Conservation (phyloP, 2,113 vertebrate genomes). For the Esox niger region DNA sequence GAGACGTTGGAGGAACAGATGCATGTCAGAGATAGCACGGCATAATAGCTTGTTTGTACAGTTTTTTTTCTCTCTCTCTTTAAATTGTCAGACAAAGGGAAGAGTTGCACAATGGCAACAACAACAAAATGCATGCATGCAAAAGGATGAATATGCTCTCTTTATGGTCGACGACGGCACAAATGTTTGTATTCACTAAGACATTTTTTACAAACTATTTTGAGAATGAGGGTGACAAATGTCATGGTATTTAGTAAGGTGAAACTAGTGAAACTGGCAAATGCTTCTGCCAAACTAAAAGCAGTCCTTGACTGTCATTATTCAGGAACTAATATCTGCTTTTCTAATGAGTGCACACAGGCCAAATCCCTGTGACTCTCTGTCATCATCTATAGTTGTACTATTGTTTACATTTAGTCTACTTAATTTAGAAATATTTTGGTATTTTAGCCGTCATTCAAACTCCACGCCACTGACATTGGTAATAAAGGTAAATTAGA, state of each 20-base stretch:
- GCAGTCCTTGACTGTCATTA: conserved; percentile 51
- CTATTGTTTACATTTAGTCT: not conserved
- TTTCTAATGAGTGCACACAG: conserved; percentile 54
- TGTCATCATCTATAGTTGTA: conserved; percentile 16
- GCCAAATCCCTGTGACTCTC: conserved; percentile 34
- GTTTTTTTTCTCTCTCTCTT: conserved; percentile 20
- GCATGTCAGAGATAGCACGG: conserved; percentile 41
- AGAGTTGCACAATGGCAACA: conserved; percentile 7
- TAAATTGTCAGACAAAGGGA: conserved; percentile 31
- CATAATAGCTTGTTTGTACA: conserved; percentile 31
- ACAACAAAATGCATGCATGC: conserved; percentile 4
- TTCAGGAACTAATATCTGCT: conserved; percentile 62
- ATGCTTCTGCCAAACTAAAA: conserved; percentile 33
- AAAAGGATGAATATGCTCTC: conserved; percentile 1
- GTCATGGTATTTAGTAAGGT: conserved; percentile 7
- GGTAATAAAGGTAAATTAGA: too few species aligned
- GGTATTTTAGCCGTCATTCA: too few species aligned
- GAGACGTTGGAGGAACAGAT: conserved; percentile 41
- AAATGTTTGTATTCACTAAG: not conserved
- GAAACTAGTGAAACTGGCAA: conserved; percentile 22
- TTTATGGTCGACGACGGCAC: not conserved
- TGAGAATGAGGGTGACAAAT: not conserved
- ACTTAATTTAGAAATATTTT: too few species aligned
- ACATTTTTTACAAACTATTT: not conserved
- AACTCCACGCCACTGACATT: too few species aligned